Evolutionary conservation across 2,113 vertebrate species (phyloP), one percentile per base, ranked within the genome.

Genomic region (Pluvialis apricaria): DNA sequence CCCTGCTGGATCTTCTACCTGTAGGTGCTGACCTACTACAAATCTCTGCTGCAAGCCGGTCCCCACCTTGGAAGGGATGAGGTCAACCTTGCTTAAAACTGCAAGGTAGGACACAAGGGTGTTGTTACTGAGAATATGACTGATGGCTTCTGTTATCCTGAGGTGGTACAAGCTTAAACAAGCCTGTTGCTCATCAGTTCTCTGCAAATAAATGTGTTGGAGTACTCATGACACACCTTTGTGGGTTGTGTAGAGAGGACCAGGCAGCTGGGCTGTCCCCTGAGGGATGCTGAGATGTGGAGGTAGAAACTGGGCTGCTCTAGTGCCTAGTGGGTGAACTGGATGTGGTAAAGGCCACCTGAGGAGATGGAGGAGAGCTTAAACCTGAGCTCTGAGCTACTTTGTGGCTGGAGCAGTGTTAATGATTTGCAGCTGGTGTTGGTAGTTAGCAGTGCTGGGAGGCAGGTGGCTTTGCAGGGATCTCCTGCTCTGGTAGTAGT

Each of bases 1-100:
- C 1, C 1, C 1, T 20, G 6, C 1, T 71, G 28, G 5, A 0
- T 0, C 0, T 31, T 0, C 5, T 12, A 4, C 0, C 0, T 45
- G 4, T 20, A 52, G 6, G 5, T n/a, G 19, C 15, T 83, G 42
- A 0, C 0, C 18, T 2, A 1, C 32, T 24, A 36, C 3, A 10
- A 12, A 9, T 18, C 4, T 1, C 2, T 40, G 7, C 34, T 51
- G 9, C 12, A 45, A 84, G 19, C 38, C 49, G 7, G 13, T 5
- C 7, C 5, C 7, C 2, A 3, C 1, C 32, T 55, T 0, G 1
- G 9, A 11, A 47, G 5, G 12, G 3, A 14, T 1, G 12, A 68
- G 29, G 34, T 13, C 13, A 26, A 3, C 4, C 0, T 4, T 7
- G 25, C 8, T 13, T 2, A 5, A 13, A 54, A 14, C 3, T 11